Conservation (phyloP, 2,797 vertebrate genomes). For the Schizothorax lantsangensis region DNA sequence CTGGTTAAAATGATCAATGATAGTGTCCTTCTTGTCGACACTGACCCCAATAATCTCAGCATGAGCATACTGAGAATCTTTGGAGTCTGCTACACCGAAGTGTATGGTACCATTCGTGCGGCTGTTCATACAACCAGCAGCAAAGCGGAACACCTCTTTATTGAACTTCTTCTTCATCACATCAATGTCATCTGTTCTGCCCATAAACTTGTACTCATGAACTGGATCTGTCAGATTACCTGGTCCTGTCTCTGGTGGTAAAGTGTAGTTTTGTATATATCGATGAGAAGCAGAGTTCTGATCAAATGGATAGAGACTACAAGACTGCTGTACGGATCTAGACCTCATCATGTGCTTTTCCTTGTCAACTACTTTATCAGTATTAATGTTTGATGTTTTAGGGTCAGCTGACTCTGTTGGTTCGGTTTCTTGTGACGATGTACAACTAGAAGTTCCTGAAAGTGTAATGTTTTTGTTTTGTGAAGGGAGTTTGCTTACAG, state of each 20-base stretch:
- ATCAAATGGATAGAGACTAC: conserved; percentile 74
- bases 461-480: neutral
- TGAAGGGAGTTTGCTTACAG: accelerated
- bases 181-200: conserved; percentile 60
- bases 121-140: conserved; percentile 78
- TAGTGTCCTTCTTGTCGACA: conserved; percentile 59
- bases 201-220: conserved; percentile 77
- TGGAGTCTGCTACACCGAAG: conserved; percentile 73
- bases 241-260: conserved; percentile 75
- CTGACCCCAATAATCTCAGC: conserved; percentile 73
- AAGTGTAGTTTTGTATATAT: conserved; percentile 68
- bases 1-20: conserved; percentile 67
- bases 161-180: conserved; percentile 75
- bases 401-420: accelerated
- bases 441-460: neutral
- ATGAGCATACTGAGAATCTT: conserved; percentile 51
- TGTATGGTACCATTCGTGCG: conserved; percentile 80
- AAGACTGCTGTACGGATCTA: conserved; percentile 37
- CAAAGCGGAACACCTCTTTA: conserved; percentile 77
- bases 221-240: conserved; percentile 74
- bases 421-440: neutral
- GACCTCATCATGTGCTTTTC: neutral
- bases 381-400: accelerated
- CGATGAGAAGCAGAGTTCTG: conserved; percentile 55
- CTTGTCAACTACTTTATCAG: accelerated